These are phyloP conservation scores for Pterostichus niger DNA, from an alignment of 2,888 invertebrate species.

Conservation along the genomic window DNA sequence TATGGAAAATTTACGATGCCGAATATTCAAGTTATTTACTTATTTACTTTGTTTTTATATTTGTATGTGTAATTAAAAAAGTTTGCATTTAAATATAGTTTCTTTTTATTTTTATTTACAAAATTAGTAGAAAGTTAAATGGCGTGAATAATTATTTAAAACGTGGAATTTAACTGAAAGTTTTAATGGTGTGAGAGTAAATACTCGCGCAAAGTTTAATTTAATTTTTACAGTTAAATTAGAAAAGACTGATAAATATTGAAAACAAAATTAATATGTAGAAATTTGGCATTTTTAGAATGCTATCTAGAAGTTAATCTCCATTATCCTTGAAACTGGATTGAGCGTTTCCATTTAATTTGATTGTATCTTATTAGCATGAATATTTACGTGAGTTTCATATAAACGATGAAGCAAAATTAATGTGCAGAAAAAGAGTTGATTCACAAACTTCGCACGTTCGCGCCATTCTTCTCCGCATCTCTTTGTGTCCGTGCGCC, in stretches of 20 bases:
- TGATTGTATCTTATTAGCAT: conserved; percentile 2
- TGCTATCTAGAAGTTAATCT: neutral
- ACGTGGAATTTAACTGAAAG: conserved; percentile 19
- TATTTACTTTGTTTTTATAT: neutral
- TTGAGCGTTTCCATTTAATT: neutral
- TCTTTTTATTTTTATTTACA: neutral
- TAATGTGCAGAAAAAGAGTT: conserved; percentile 9
- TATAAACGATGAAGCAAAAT: conserved; percentile 30
- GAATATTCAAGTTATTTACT: no score
- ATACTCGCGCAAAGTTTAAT: no score
- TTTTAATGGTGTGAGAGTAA: neutral
- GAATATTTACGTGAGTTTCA: conserved; percentile 4
- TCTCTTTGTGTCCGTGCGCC: conserved; percentile 27
- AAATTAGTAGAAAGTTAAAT: conserved; percentile 10
- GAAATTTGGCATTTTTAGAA: no score
- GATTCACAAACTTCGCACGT: conserved; percentile 14
- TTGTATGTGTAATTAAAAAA: conserved; percentile 7
- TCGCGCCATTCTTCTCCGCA: conserved; percentile 26
- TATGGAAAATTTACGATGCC: no score
- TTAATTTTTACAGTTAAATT: no score
- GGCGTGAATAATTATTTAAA: conserved; percentile 2
- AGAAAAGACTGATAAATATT: no score
- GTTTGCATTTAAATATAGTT: conserved; percentile 3
- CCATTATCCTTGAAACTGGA: neutral
- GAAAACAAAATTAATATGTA: no score